These are phyloP conservation scores for Mungos mungo DNA, from an alignment of 2,113 vertebrate species.

Conservation along the genomic window DNA sequence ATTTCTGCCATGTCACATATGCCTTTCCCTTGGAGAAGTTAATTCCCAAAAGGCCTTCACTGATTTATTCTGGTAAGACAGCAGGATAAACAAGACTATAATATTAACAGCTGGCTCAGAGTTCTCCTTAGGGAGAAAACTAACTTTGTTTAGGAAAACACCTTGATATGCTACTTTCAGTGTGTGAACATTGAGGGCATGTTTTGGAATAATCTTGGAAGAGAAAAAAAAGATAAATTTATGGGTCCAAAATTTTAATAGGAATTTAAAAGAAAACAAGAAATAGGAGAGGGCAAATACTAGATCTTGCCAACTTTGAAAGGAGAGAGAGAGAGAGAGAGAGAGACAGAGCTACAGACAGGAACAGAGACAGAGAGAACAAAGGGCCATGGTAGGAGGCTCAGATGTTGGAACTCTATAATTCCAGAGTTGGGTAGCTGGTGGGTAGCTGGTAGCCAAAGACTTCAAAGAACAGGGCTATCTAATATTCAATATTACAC, in stretches of 20 bases:
- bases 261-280: neutral
- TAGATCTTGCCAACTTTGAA: neutral
- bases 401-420: neutral
- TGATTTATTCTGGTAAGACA: constrained; percentile 52
- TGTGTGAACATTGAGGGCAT: constrained; percentile 14
- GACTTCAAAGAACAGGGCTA: neutral
- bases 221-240: neutral
- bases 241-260: neutral
- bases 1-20: constrained; percentile 39
- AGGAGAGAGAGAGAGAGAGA: neutral
- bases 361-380: neutral
- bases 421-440: too few relatives aligned
- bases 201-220: neutral
- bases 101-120: constrained; percentile 53
- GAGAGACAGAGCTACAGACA: neutral
- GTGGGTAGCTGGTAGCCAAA: neutral
- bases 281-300: neutral
- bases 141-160: constrained; percentile 65
- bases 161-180: constrained; percentile 51
- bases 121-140: constrained; percentile 33
- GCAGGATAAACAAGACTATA: constrained; percentile 54
- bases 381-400: neutral
- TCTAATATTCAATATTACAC: neutral
- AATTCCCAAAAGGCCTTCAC: constrained; percentile 1
- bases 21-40: constrained; percentile 34